These are phyloP conservation scores for Tragelaphus strepsiceros DNA, from an alignment of 2,113 vertebrate genomes.

Conservation along the genomic window DNA sequence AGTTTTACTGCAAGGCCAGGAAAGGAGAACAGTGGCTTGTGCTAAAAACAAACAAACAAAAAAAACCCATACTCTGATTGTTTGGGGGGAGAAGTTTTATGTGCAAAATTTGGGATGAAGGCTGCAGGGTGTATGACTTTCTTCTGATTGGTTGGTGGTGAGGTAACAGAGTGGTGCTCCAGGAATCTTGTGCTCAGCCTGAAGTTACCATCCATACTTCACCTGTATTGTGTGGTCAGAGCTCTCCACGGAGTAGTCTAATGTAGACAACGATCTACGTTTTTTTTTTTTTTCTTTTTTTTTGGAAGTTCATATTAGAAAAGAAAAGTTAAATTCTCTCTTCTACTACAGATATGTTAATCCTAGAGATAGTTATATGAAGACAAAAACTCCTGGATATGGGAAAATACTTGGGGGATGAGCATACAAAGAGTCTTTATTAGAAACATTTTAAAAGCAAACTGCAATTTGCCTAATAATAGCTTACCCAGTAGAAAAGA, in stretches of 20 bases:
- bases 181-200: background rate
- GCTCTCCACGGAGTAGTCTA: background rate
- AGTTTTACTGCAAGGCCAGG: background rate
- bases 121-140: background rate
- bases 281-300: background rate
- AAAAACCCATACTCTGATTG: background rate
- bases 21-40: background rate
- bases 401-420: background rate
- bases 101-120: background rate
- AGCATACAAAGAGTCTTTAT: conserved; percentile 20
- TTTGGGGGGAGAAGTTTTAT: background rate
- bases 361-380: background rate
- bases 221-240: background rate
- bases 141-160: background rate
- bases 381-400: background rate
- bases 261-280: background rate
- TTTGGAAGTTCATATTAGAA: background rate
- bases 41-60: background rate
- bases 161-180: background rate
- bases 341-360: conserved; percentile 1
- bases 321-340: background rate
- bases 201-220: background rate
- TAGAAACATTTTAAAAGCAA: conserved; percentile 16
- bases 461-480: conserved; percentile 21
- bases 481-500: background rate